Conservation (phyloP, 2,113 vertebrate species). For the Catharus minimus region DNA sequence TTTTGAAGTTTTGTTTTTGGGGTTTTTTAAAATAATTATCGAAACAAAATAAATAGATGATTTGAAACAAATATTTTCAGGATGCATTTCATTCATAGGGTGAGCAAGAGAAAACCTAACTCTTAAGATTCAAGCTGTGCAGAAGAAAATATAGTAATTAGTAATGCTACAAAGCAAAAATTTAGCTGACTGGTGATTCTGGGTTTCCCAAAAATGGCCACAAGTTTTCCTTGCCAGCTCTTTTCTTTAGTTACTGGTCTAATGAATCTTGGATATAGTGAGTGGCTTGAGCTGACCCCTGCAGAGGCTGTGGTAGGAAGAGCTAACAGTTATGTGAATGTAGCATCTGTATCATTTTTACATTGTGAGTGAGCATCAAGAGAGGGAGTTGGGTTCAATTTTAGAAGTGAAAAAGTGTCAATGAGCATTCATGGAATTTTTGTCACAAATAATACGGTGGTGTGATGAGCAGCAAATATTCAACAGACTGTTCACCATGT, state of each 20-base stretch:
- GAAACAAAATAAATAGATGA: neutral
- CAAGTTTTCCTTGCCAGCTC: neutral
- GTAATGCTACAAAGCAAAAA: neutral
- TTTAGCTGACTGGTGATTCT: neutral
- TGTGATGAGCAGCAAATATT: conserved; percentile 28
- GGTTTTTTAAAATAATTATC: neutral
- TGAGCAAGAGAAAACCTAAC: neutral
- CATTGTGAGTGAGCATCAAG: neutral
- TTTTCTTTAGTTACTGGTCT: conserved; percentile 2
- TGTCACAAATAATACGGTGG: conserved; percentile 9
- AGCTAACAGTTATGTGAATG: neutral
- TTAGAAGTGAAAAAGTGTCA: conserved; percentile 38
- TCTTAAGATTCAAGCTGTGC: neutral
- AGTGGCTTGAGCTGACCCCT: conserved; percentile 1
- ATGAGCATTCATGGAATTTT: neutral
- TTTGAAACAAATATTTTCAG: neutral
- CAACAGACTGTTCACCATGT: conserved; percentile 6
- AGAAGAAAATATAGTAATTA: neutral
- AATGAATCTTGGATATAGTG: neutral
- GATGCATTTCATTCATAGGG: neutral
- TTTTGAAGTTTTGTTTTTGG: neutral
- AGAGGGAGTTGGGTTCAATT: conserved; percentile 26
- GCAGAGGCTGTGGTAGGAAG: neutral
- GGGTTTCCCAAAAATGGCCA: neutral
- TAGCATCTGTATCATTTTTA: neutral